These are phyloP conservation scores for Corythucha ciliata DNA, from an alignment of 2,888 invertebrate species.

Conservation along the genomic window DNA sequence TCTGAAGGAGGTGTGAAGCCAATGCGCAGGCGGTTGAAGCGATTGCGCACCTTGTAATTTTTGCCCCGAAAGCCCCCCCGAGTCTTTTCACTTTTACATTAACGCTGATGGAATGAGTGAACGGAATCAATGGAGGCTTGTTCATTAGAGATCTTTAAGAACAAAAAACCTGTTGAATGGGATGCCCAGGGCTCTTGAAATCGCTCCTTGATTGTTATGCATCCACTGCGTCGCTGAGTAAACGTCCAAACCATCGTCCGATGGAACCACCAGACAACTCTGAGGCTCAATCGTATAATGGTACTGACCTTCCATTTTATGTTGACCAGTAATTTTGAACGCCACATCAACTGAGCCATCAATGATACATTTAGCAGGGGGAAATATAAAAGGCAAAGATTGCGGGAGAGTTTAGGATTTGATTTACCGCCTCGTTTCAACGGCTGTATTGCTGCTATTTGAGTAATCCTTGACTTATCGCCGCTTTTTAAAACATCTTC, in stretches of 20 bases:
- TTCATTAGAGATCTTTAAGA: background rate
- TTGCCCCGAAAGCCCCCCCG: slow-evolving; percentile 45
- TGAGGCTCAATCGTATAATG: slow-evolving; percentile 70
- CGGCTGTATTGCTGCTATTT: background rate
- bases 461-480: slow-evolving; percentile 25
- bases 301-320: slow-evolving; percentile 54
- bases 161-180: slow-evolving; percentile 36
- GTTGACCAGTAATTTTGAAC: slow-evolving; percentile 43
- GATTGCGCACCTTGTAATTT: slow-evolving; percentile 41
- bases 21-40: slow-evolving; percentile 42
- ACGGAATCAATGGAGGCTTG: background rate
- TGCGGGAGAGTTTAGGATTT: too few species aligned
- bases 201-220: slow-evolving; percentile 49
- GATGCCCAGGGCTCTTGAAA: slow-evolving; percentile 50
- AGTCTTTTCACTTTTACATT: slow-evolving; percentile 42
- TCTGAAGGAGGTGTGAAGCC: slow-evolving; percentile 39
- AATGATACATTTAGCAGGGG: too few species aligned
- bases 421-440: too few species aligned
- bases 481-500: slow-evolving; percentile 31
- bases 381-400: too few species aligned
- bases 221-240: slow-evolving; percentile 56
- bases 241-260: slow-evolving; percentile 62
- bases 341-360: slow-evolving; percentile 8
- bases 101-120: slow-evolving; percentile 38
- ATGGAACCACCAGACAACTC: slow-evolving; percentile 54